Evolutionary conservation across 2,113 vertebrate genomes (phyloP).

Genomic region (Sapayoa aenigma): DNA sequence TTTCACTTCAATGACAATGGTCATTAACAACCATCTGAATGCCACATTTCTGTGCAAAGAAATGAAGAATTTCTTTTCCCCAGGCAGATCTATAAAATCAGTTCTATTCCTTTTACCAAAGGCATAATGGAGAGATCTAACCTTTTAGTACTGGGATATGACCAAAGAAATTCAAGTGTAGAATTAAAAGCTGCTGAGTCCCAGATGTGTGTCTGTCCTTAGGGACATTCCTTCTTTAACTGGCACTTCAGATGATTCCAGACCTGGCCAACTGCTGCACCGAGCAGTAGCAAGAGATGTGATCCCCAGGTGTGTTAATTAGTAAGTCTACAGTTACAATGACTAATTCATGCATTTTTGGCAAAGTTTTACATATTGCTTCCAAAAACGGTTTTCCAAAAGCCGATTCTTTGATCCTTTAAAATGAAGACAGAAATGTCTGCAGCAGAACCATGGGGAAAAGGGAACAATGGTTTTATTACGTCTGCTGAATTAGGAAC

Average conservation of each 20-base stretch:
- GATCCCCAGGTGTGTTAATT: conserved; percentile 13
- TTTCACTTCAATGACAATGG: neutral
- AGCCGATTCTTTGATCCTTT: neutral
- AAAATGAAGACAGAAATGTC: conserved; percentile 3
- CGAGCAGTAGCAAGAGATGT: neutral
- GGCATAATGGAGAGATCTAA: neutral
- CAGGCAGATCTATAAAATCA: neutral
- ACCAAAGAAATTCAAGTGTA: neutral
- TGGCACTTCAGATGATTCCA: neutral
- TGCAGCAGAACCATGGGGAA: neutral
- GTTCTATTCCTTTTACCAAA: neutral
- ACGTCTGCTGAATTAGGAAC: neutral
- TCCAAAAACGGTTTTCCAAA: neutral
- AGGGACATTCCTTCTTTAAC: neutral
- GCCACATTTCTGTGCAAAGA: neutral
- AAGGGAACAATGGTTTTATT: conserved; percentile 19
- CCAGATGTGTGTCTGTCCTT: neutral
- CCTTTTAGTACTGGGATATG: neutral
- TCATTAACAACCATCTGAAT: neutral
- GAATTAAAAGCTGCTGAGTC: neutral
- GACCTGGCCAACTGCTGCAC: neutral
- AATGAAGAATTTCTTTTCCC: neutral
- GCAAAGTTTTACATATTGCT: neutral
- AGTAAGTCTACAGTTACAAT: neutral
- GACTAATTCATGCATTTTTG: neutral